phyloP scores from a whole-genome alignment of 2,113 vertebrate genomes.

The Fregata magnificens region DNA sequence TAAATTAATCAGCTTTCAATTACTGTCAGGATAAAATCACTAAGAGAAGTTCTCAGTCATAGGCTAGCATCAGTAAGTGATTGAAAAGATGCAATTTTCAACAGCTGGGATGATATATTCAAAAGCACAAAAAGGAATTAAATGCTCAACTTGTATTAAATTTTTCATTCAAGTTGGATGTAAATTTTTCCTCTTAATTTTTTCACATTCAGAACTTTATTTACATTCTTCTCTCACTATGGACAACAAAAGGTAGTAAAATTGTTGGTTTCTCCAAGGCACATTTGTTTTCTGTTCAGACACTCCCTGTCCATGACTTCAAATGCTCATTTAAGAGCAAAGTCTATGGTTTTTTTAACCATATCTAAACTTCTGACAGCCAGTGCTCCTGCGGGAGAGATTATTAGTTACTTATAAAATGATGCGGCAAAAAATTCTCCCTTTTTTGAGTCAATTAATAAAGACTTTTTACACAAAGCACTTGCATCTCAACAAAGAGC shows the following conservation, averaged over 20 bases:
- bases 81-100: neutral
- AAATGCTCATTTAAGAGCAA: neutral
- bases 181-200: neutral
- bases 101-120: neutral
- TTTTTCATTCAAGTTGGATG: neutral
- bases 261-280: neutral
- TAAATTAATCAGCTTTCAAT: conserved; percentile 63
- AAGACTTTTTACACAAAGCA: neutral
- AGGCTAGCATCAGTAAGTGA: neutral
- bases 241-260: neutral
- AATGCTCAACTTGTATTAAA: neutral
- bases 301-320: neutral
- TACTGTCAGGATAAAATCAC: conserved; percentile 37
- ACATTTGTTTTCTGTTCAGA: neutral
- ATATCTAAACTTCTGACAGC: neutral
- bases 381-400: neutral
- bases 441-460: neutral
- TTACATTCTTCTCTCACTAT: neutral
- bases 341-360: neutral
- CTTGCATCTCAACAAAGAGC: neutral
- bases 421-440: neutral
- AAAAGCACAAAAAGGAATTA: neutral
- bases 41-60: neutral
- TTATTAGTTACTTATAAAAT: neutral
- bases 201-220: neutral